phyloP scores from a whole-genome alignment of 2,797 vertebrate species.

The Muscicapa striata region DNA sequence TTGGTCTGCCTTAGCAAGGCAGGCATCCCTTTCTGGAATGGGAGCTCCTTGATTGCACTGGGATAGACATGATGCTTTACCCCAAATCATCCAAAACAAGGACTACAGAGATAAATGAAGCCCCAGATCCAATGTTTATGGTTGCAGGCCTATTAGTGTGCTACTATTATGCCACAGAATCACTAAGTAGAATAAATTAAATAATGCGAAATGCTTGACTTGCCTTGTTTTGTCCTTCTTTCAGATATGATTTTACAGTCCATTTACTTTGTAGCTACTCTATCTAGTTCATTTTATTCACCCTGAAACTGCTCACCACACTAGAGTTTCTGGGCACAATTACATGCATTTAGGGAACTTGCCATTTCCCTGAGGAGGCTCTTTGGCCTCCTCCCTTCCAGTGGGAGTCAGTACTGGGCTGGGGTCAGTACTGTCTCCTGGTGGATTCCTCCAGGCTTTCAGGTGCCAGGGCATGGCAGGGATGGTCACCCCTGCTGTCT shows the following conservation, averaged over 20 bases:
- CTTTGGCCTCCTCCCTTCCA: background rate
- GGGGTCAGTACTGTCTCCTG: background rate
- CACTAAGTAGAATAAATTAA: slow-evolving; percentile 40
- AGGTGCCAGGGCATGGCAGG: background rate
- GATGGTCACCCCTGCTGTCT: background rate
- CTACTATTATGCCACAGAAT: background rate
- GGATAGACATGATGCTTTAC: background rate
- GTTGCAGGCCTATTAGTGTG: slow-evolving; percentile 35
- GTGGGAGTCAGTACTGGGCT: too few species aligned
- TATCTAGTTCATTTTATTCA: slow-evolving; percentile 2
- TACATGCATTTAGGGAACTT: background rate
- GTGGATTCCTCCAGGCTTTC: background rate
- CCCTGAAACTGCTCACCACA: background rate
- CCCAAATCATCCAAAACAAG: background rate
- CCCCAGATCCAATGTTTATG: background rate
- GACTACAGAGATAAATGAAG: background rate
- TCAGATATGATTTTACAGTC: slow-evolving; percentile 46
- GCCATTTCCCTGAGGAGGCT: background rate
- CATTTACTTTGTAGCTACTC: slow-evolving; percentile 42
- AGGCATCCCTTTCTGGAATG: background rate
- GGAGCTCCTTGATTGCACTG: background rate
- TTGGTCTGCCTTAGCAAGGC: background rate
- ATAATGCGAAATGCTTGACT: slow-evolving; percentile 5
- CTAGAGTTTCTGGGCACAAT: background rate
- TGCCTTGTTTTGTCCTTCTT: slow-evolving; percentile 52